Conservation (phyloP, 1,140 invertebrate genomes). For the Anthonomus grandis region DNA sequence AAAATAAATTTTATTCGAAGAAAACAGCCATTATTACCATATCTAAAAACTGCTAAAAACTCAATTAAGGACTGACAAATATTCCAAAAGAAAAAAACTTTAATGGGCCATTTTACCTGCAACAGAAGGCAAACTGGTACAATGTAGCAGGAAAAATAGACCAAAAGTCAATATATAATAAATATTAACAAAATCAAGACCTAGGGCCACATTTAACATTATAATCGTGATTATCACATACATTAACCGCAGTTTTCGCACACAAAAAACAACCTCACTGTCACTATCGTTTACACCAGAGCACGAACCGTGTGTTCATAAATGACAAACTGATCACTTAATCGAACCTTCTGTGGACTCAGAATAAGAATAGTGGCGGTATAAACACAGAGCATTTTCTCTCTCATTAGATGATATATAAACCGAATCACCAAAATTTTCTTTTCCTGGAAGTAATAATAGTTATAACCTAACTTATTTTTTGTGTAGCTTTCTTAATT, state of each 20-base stretch:
- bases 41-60: no score
- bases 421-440: neutral
- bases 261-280: neutral
- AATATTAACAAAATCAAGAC: neutral
- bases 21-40: no score
- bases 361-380: neutral
- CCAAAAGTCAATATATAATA: neutral
- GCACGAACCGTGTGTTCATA: neutral
- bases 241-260: neutral
- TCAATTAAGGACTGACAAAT: no score
- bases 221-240: neutral
- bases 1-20: no score
- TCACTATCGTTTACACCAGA: neutral
- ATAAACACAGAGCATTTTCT: neutral
- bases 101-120: neutral
- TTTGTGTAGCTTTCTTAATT: neutral
- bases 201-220: no score
- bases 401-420: neutral
- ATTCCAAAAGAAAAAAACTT: neutral
- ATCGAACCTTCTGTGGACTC: no score
- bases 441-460: neutral
- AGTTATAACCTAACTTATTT: neutral
- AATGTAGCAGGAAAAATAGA: neutral
- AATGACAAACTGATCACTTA: neutral
- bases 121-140: neutral